These are phyloP conservation scores for Enteromius afrohamiltoni DNA, from an alignment of 2,797 vertebrate genomes.

Conservation along the genomic window DNA sequence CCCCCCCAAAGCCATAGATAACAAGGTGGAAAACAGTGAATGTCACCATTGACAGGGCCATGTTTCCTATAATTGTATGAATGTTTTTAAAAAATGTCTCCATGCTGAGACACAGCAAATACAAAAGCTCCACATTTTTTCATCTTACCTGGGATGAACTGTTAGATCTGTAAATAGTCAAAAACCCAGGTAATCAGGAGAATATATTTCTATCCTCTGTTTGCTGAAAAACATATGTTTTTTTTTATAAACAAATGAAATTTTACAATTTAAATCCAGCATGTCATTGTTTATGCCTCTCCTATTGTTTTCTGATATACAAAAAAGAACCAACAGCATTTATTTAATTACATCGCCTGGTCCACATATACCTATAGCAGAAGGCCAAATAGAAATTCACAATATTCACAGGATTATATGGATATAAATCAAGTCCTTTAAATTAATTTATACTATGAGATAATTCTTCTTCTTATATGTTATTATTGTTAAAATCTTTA, in stretches of 20 bases:
- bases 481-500: too few relatives aligned
- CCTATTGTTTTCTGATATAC: too few relatives aligned
- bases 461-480: not conserved
- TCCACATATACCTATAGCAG: not conserved
- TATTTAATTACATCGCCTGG: not conserved
- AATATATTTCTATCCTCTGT: not conserved
- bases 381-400: not conserved
- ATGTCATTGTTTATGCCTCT: too few relatives aligned
- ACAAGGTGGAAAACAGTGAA: slow-evolving; percentile 50
- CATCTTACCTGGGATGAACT: not conserved
- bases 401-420: not conserved
- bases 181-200: not conserved
- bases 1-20: slow-evolving; percentile 27
- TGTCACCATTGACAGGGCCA: slow-evolving; percentile 23
- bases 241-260: too few relatives aligned
- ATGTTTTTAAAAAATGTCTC: slow-evolving; percentile 30
- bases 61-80: slow-evolving; percentile 17
- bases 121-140: slow-evolving; percentile 13
- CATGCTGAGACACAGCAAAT: slow-evolving; percentile 12
- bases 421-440: not conserved
- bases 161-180: slow-evolving; percentile 19
- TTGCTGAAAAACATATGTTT: not conserved
- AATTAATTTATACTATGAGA: not conserved
- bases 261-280: too few relatives aligned
- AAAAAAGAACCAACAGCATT: not conserved